These are phyloP conservation scores for Eilema depressum DNA, from an alignment of 2,888 invertebrate genomes.

Conservation along the genomic window DNA sequence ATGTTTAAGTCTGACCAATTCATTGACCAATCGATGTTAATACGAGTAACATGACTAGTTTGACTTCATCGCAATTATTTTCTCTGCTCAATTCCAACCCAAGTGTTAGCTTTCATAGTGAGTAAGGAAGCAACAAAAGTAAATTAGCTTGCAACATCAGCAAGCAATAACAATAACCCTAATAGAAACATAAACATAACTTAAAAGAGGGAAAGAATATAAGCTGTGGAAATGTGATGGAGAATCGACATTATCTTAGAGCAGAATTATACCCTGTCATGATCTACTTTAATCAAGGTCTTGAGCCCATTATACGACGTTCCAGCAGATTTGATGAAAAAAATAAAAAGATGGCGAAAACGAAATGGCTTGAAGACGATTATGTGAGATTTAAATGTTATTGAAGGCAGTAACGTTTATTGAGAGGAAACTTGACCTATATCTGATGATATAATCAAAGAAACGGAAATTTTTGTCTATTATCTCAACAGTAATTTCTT, in stretches of 20 bases:
- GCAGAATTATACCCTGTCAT: conserved; percentile 52
- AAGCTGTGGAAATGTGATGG: conserved; percentile 16
- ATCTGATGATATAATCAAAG: background rate
- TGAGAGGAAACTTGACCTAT: conserved; percentile 6
- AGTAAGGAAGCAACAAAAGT: conserved; percentile 5
- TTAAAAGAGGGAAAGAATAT: conserved; percentile 25
- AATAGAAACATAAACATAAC: conserved; percentile 30
- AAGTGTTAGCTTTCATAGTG: background rate
- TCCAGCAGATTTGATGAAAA: conserved; percentile 51
- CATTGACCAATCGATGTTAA: too few relatives aligned
- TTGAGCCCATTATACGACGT: conserved; percentile 48
- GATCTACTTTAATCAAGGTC: conserved; percentile 60
- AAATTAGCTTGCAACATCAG: conserved; percentile 21
- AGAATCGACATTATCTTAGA: conserved; percentile 47
- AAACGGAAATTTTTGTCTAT: background rate
- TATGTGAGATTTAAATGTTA: conserved; percentile 34
- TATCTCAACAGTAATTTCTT: background rate
- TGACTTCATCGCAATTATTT: background rate
- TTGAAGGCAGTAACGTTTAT: conserved; percentile 20
- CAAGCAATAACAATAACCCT: conserved; percentile 17
- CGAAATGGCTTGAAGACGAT: conserved; percentile 30
- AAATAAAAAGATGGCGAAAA: conserved; percentile 31
- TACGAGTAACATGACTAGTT: too few relatives aligned
- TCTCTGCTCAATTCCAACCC: background rate
- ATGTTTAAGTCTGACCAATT: too few relatives aligned